Conservation (phyloP, 92 coral and sea anemone genomes). For the Siderastrea radians region DNA sequence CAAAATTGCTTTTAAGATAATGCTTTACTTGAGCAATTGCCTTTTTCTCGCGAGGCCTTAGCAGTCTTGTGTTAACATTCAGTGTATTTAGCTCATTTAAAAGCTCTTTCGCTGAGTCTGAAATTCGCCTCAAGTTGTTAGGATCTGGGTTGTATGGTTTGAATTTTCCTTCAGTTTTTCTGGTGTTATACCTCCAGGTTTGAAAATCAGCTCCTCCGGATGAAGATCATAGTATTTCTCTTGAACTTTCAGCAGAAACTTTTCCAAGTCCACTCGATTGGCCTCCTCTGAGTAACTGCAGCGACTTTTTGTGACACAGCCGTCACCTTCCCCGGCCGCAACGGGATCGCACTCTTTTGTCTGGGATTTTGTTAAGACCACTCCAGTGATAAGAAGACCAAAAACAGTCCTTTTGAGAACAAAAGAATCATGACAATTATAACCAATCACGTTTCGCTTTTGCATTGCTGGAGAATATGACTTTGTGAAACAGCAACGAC, state of each 20-base stretch:
- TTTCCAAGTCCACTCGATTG: conserved; percentile 63
- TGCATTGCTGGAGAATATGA: not conserved
- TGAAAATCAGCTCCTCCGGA: conserved; percentile 61
- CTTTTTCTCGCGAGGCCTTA: conserved; percentile 83
- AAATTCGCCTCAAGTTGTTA: conserved; percentile 49
- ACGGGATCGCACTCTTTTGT: not conserved
- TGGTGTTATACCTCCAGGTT: conserved; percentile 28
- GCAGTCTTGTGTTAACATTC: conserved; percentile 19
- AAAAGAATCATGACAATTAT: not conserved
- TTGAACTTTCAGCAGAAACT: conserved; percentile 65
- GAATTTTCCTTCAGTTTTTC: conserved; percentile 43
- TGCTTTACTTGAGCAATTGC: conserved; percentile 79
- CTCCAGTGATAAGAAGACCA: conserved; percentile 27
- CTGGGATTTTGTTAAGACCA: conserved; percentile 27
- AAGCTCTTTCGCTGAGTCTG: conserved; percentile 68
- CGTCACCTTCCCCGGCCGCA: not conserved
- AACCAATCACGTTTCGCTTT: not conserved
- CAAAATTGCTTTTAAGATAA: conserved; percentile 76
- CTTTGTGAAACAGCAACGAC: no score
- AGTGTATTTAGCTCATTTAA: conserved; percentile 32
- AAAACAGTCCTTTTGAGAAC: conserved; percentile 21
- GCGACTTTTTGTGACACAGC: not conserved
- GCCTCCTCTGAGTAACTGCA: conserved; percentile 68
- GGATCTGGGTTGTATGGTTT: conserved; percentile 72
- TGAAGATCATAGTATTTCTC: conserved; percentile 46